Conservation (phyloP, 2,113 vertebrate species). For the Gymnogyps californianus region DNA sequence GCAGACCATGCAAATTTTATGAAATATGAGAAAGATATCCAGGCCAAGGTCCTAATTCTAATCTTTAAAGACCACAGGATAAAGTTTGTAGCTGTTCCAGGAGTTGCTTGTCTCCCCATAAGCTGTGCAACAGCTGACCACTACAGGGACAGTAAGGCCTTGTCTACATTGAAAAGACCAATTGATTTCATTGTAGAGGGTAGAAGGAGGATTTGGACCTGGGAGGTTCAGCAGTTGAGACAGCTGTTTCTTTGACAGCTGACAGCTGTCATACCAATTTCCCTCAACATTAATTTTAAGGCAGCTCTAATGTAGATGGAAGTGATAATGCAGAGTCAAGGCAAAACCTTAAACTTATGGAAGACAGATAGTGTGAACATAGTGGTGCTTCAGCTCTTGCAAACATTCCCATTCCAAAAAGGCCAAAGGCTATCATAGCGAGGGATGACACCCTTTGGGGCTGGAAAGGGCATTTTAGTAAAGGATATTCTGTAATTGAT, state of each 20-base stretch:
- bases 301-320: not conserved
- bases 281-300: not conserved
- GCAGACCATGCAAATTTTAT: not conserved
- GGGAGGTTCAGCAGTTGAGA: not conserved
- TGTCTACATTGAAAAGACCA: not conserved
- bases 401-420: not conserved
- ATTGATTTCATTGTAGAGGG: not conserved
- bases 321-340: not conserved
- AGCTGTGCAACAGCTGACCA: not conserved
- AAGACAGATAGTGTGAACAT: not conserved
- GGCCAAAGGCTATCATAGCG: not conserved
- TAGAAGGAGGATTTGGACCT: not conserved
- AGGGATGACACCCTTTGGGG: not conserved
- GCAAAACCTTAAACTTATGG: not conserved
- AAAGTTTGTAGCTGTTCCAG: not conserved
- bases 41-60: not conserved
- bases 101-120: not conserved
- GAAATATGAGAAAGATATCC: not conserved
- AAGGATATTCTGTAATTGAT: not conserved
- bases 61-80: not conserved
- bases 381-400: not conserved
- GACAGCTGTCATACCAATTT: not conserved
- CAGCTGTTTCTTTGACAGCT: slow-evolving; percentile 36
- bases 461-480: not conserved
- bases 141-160: not conserved